Conservation (phyloP, 2,888 invertebrate species). For the Drosophila diplacantha region DNA sequence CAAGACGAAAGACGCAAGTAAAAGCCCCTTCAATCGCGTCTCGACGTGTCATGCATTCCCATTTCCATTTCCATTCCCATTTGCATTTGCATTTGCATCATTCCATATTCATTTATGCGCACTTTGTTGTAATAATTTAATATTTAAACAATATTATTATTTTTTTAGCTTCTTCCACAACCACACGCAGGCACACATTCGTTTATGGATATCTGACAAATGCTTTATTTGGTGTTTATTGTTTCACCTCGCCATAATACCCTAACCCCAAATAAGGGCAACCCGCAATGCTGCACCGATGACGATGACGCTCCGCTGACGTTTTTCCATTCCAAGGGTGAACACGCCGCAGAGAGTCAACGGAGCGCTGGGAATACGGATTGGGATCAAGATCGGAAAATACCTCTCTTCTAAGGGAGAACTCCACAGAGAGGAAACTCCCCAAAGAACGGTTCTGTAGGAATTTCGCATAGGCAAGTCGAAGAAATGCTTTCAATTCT, state of each 20-base stretch:
- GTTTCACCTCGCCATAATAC: constrained; percentile 56
- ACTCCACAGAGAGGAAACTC: no score
- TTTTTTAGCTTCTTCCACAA: constrained; percentile 16
- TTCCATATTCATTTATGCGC: constrained; percentile 59
- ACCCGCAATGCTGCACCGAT: constrained; percentile 5
- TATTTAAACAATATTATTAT: constrained; percentile 66
- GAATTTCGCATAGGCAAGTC: neutral
- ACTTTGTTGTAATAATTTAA: constrained; percentile 52
- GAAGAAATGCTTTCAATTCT: neutral
- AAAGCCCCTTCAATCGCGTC: constrained; percentile 26
- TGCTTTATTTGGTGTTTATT: constrained; percentile 70
- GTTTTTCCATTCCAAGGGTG: constrained; percentile 17
- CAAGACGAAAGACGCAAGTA: constrained; percentile 12
- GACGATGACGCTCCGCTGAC: constrained; percentile 27
- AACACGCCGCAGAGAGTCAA: neutral
- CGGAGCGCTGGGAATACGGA: neutral
- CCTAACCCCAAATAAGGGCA: constrained; percentile 56
- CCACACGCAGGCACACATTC: constrained; percentile 1
- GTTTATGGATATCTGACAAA: constrained; percentile 60
- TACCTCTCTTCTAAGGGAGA: neutral
- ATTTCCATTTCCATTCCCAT: constrained; percentile 16
- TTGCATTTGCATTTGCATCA: constrained; percentile 57
- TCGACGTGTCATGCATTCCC: constrained; percentile 61
- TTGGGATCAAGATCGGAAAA: neutral
- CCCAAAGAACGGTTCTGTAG: neutral